Conservation (phyloP, 1,140 invertebrate species). For the Platorchestia sp. region DNA sequence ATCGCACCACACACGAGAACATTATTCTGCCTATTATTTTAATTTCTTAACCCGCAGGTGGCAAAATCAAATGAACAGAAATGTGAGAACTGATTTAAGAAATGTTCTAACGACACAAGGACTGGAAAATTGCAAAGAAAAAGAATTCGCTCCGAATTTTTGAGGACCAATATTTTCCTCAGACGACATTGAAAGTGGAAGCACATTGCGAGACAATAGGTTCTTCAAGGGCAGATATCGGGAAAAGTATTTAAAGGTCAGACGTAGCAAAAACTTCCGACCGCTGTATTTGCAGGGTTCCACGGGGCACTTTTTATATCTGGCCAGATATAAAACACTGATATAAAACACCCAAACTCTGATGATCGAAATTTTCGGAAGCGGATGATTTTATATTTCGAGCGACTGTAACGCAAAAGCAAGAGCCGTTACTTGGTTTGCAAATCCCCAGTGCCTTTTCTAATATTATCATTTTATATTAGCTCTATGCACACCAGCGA, state of each 20-base stretch:
- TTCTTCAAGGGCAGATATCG: neutral
- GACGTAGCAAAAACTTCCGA: neutral
- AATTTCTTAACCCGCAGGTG: neutral
- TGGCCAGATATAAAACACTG: too few relatives aligned
- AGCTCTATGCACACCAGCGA: neutral
- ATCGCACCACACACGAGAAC: neutral
- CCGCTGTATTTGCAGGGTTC: too few relatives aligned
- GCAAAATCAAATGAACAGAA: neutral
- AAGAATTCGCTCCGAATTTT: neutral
- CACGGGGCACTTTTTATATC: too few relatives aligned
- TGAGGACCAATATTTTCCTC: neutral
- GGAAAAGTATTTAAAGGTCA: neutral
- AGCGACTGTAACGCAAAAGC: too few relatives aligned
- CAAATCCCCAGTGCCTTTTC: too few relatives aligned
- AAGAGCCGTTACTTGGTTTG: too few relatives aligned
- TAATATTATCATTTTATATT: too few relatives aligned
- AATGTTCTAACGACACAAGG: neutral
- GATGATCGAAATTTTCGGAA: too few relatives aligned
- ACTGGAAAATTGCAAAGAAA: neutral
- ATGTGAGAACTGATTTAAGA: neutral
- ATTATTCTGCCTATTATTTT: neutral
- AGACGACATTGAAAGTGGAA: neutral
- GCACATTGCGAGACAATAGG: neutral
- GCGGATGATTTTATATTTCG: too few relatives aligned
- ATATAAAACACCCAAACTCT: too few relatives aligned